These are phyloP conservation scores for Drosophila navojoa DNA, from an alignment of 1,140 invertebrate genomes.

Conservation along the genomic window DNA sequence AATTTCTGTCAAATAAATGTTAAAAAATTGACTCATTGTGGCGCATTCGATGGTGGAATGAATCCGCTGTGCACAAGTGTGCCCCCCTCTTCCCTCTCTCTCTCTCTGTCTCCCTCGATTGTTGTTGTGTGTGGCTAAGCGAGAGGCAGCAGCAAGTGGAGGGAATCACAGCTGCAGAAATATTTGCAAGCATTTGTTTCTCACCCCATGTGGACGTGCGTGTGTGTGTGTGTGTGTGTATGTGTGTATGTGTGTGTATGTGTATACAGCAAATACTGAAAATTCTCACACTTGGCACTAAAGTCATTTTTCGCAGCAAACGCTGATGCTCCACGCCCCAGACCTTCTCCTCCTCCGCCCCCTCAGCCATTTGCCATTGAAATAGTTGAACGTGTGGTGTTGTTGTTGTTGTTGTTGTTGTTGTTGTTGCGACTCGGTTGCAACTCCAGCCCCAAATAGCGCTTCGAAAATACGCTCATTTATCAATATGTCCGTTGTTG, in stretches of 20 bases:
- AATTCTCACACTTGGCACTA: slow-evolving; percentile 73
- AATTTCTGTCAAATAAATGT: slow-evolving; percentile 82
- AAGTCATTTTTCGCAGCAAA: slow-evolving; percentile 70
- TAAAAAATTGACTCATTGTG: slow-evolving; percentile 82
- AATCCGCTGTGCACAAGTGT: not conserved
- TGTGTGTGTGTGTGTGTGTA: slow-evolving; percentile 17
- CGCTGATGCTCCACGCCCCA: slow-evolving; percentile 15
- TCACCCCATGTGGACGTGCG: slow-evolving; percentile 36
- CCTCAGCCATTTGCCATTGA: slow-evolving; percentile 66
- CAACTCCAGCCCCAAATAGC: slow-evolving; percentile 37
- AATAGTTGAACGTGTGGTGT: slow-evolving; percentile 55
- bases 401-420: slow-evolving; percentile 29
- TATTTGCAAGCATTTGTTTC: slow-evolving; percentile 77
- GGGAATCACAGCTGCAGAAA: slow-evolving; percentile 78
- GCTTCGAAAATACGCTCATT: slow-evolving; percentile 74
- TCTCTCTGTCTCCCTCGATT: not conserved
- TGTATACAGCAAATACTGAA: slow-evolving; percentile 32
- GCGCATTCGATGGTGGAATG: slow-evolving; percentile 38
- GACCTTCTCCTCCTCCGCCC: too few relatives aligned
- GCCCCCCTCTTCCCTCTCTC: not conserved
- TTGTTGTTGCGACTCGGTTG: slow-evolving; percentile 16
- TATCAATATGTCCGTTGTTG: slow-evolving; percentile 82
- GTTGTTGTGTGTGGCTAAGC: too few relatives aligned
- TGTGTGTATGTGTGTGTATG: slow-evolving; percentile 17
- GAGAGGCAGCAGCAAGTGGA: slow-evolving; percentile 26